These are phyloP conservation scores for Cynocephalus volans DNA, from an alignment of 2,113 vertebrate species.

Conservation along the genomic window DNA sequence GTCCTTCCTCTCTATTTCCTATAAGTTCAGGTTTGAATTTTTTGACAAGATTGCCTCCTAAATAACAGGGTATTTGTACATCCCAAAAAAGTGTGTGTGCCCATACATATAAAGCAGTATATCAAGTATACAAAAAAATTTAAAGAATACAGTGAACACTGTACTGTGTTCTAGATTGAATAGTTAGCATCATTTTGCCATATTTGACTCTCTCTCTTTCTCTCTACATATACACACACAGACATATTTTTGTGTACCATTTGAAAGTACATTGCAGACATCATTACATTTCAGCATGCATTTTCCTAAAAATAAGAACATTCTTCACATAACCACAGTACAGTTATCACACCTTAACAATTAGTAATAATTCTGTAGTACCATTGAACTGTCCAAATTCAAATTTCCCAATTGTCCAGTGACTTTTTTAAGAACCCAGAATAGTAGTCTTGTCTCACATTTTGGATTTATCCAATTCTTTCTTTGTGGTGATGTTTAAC, in stretches of 20 bases:
- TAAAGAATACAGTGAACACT: not conserved
- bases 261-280: conserved; percentile 17
- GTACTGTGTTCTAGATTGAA: not conserved
- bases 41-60: conserved; percentile 40
- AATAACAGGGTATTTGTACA: not conserved
- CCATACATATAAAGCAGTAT: not conserved
- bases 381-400: not conserved
- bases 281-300: not conserved
- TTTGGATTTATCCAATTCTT: not conserved
- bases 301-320: conserved; percentile 36
- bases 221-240: too few species aligned
- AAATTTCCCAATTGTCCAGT: not conserved
- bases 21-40: not conserved
- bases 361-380: not conserved
- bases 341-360: not conserved
- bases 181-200: not conserved
- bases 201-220: not conserved
- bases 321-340: not conserved
- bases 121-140: conserved; percentile 9
- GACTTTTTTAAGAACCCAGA: conserved; percentile 26
- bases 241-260: not conserved
- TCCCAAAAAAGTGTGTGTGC: not conserved
- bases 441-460: not conserved
- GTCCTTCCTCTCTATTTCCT: not conserved
- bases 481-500: not conserved